A percentile compares a stretch with the other conserved stretches of the same genome.
phyloP scores from a whole-genome alignment of 2,113 vertebrate species.

The Zingel zingel region DNA sequence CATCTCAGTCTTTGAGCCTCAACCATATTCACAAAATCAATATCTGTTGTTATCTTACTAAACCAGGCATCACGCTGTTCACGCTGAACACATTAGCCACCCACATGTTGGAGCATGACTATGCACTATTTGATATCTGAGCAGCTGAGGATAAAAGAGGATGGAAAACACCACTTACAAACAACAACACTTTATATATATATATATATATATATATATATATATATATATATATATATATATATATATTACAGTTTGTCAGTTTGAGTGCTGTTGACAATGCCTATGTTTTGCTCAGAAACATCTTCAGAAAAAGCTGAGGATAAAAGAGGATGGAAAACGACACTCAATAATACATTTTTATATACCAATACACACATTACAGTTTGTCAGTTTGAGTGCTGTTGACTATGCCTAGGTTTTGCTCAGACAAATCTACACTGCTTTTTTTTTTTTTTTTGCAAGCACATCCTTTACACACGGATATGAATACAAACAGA shows the following conservation, averaged over 20 bases:
- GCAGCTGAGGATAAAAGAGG: not conserved
- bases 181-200: not conserved
- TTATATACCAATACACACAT: not conserved
- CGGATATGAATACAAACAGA: not conserved
- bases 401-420: not conserved
- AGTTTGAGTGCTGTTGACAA: not conserved
- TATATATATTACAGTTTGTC: not conserved
- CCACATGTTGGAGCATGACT: too few species aligned
- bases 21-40: too few species aligned
- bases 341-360: not conserved
- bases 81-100: too few species aligned
- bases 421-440: not conserved
- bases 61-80: too few species aligned
- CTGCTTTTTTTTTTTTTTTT: too few species aligned
- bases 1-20: too few species aligned
- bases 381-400: not conserved
- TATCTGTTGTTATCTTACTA: too few species aligned
- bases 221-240: slow-evolving; percentile 8
- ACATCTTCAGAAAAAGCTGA: not conserved
- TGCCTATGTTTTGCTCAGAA: not conserved
- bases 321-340: not conserved
- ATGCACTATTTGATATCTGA: too few species aligned
- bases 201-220: slow-evolving; percentile 5
- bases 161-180: not conserved
- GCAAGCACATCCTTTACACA: not conserved